Base-by-base conservation (phyloP, 2,113 vertebrate species). In the Gobius niger region DNA sequence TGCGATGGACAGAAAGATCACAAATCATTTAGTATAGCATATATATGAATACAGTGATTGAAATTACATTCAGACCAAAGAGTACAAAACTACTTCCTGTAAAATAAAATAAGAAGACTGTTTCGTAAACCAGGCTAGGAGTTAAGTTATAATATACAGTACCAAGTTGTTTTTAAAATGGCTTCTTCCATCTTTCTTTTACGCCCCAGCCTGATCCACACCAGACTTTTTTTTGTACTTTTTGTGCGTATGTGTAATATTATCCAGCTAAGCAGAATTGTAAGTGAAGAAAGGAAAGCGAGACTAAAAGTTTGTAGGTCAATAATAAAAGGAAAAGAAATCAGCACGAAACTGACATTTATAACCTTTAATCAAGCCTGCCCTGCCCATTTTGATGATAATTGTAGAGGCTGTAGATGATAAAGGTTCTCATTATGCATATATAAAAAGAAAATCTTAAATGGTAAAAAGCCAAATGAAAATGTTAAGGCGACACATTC, bases 1-100 rank as follows among this genome's bases (percentile, higher is more conserved):
- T 99, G 85, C 7, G 7, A 71, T 51, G 77, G 5, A 65, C 1
- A 60, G 41, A 77, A 42, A 40, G 2, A 60, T 67, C 47, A 61
- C 9, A 47, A 46, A 62, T 44, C n/a, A 44, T 10, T 7, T 9
- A 40, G 13, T 41, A 57, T 14, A 15, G n/a, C 24, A 3, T 34
- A 34, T 34, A 24, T 24, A 4, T 53, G 7, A 53, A 18, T 18
- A 54, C 18, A 54, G 10, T 54, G 18, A 10, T 18, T 53, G 19
- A 53, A 53, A 53, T 18, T 11, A 9, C 7, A 52, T 52, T 52
- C 9, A 9, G 6, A 52, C 9, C 7, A 50, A 50, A 7, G 7
- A 2, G 49, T n/a, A n/a, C 14, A 51, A n/a, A 50, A 51, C 8
- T 51, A 34, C 1, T 34, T 34, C 18, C 18, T 10, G 7, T 24